Evolutionary conservation across 1,140 invertebrate genomes (phyloP).

Genomic region (Psilanteris sp.): DNA sequence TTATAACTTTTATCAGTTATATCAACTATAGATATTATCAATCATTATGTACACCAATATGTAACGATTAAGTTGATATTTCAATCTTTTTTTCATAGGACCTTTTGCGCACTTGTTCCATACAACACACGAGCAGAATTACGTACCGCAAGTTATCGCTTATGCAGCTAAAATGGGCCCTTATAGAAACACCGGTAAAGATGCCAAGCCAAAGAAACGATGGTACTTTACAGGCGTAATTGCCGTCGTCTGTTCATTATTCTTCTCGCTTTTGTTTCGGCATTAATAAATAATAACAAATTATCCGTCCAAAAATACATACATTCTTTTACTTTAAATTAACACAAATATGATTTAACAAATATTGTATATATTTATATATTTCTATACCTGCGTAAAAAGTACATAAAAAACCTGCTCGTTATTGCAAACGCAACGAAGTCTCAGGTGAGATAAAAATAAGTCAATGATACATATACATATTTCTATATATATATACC

Average conservation of each 20-base stretch:
- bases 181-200: constrained; percentile 67
- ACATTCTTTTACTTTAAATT: constrained; percentile 30
- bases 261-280: constrained; percentile 54
- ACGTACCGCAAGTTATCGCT: constrained; percentile 92
- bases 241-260: constrained; percentile 57
- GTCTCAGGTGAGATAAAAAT: constrained; percentile 30
- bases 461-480: constrained; percentile 23
- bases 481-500: constrained; percentile 4
- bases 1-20: too few species aligned
- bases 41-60: too few species aligned
- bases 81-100: constrained; percentile 85
- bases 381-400: constrained; percentile 33
- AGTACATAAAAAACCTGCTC: constrained; percentile 19
- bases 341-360: constrained; percentile 26
- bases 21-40: too few species aligned
- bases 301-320: constrained; percentile 30
- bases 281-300: constrained; percentile 55
- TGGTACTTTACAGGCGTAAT: constrained; percentile 60
- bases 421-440: constrained; percentile 11
- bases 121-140: constrained; percentile 94
- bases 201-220: constrained; percentile 50
- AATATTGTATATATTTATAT: constrained; percentile 52
- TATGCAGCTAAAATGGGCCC: constrained; percentile 87
- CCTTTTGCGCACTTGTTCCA: constrained; percentile 94
- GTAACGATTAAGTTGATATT: too few species aligned